Percentiles rank a stretch among this genome's conserved stretches.
Conservation (phyloP, 2,888 invertebrate species). For the Tupiocoris notatus region DNA sequence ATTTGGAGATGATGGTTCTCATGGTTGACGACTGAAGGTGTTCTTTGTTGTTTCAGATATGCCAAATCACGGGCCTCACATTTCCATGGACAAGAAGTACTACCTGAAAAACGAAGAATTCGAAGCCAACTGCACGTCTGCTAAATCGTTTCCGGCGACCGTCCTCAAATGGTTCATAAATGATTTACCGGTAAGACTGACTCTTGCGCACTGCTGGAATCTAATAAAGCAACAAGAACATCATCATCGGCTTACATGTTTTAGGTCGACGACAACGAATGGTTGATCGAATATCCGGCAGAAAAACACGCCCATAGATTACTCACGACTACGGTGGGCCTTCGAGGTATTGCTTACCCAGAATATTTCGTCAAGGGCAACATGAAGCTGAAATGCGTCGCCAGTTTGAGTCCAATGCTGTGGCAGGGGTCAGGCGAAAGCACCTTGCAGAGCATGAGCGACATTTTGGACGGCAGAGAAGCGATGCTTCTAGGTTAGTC, state of each 20-base stretch:
- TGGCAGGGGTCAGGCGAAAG: conserved; percentile 63
- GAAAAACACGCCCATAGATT: conserved; percentile 61
- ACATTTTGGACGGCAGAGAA: conserved; percentile 62
- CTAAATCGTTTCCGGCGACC: conserved; percentile 57
- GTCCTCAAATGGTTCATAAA: conserved; percentile 59
- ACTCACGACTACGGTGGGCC: conserved; percentile 61
- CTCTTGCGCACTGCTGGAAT: not conserved
- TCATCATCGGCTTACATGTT: no score
- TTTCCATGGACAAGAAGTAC: conserved; percentile 57
- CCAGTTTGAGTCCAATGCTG: conserved; percentile 60
- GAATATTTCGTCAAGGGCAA: conserved; percentile 62
- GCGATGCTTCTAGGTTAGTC: conserved; percentile 63
- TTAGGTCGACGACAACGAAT: conserved; percentile 55
- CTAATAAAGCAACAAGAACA: no score
- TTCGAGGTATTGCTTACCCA: conserved; percentile 59
- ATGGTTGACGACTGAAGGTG: no score
- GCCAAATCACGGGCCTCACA: conserved; percentile 56
- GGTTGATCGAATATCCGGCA: conserved; percentile 57
- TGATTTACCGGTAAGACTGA: conserved; percentile 55
- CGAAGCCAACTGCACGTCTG: conserved; percentile 59
- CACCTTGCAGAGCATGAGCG: conserved; percentile 55
- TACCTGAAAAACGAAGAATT: conserved; percentile 58
- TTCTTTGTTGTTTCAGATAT: conserved; percentile 54
- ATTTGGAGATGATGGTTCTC: no score
- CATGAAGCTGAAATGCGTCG: conserved; percentile 64